Conservation (phyloP, 2,888 invertebrate species). For the Mylabris sibirica region DNA sequence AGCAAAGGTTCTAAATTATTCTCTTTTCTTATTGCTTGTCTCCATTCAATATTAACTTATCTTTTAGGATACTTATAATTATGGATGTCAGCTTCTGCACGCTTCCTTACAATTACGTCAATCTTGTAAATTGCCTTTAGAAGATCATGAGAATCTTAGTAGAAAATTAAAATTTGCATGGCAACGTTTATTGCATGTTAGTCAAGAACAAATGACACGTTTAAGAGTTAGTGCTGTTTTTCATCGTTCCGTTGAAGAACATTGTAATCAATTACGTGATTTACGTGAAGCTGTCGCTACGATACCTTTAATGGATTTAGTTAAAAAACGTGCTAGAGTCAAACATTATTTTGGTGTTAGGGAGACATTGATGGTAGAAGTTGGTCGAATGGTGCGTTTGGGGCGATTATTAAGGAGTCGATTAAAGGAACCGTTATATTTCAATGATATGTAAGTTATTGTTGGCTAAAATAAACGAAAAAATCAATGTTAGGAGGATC, state of each 20-base stretch:
- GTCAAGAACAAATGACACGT: constrained; percentile 79
- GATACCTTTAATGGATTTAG: constrained; percentile 60
- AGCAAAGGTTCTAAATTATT: constrained; percentile 72
- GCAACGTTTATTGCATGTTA: constrained; percentile 73
- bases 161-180: constrained; percentile 71
- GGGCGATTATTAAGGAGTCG: constrained; percentile 73
- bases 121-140: constrained; percentile 71
- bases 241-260: constrained; percentile 73
- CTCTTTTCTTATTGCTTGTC: constrained; percentile 41
- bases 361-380: constrained; percentile 73
- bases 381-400: constrained; percentile 75
- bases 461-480: too few relatives aligned
- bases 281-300: constrained; percentile 67
- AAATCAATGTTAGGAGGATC: too few relatives aligned
- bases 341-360: constrained; percentile 67
- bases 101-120: constrained; percentile 77
- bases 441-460: constrained; percentile 32
- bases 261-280: constrained; percentile 69
- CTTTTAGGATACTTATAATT: constrained; percentile 78
- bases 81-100: constrained; percentile 79
- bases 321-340: constrained; percentile 60
- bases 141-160: constrained; percentile 66
- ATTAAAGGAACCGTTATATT: constrained; percentile 69
- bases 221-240: constrained; percentile 79
- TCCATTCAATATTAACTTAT: constrained; percentile 2